Base-by-base conservation (phyloP, 2,888 invertebrate species). In the Drosophila ezoana region DNA sequence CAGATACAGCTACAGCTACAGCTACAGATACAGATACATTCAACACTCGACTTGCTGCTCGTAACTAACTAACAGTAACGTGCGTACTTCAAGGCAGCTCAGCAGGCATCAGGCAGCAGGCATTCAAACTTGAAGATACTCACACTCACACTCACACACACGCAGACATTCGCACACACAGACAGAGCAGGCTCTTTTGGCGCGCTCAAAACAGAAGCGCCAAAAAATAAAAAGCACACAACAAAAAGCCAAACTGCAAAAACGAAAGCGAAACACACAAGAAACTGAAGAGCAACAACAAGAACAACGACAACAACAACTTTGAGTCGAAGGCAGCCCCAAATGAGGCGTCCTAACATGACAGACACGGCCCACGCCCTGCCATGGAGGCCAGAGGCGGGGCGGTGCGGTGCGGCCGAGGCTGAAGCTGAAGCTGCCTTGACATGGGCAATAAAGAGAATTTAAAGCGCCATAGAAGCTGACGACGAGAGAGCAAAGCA, bases 61-160 rank as follows among this genome's bases (percentile, higher is more conserved):
- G 89, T 78, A 78, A 77, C 81, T 57, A 78, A 78, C 79, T 90
- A 90, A 90, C 90, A 85, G 90, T 90, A 90, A 78, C 86, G 77
- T 90, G 90, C 83, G 90, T 90, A 89, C 79, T 71, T 72, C 61
- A 72, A 68, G 69, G 44, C 67, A 61, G 53, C 57, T n/a, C 65
- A 65, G 64, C 64, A 64, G 62, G 61, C 66, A 68, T 33, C 58
- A 41, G 33, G 61, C 67, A 69, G 40, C 58, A 41, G 33, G 37
- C 60, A 57, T 37, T 53, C 28, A 75, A 68, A 70, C 63, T 68
- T 62, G n/a, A 74, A 75, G 56, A 59, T 28, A 69, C 41, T 56
- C 41, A 56, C 49, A 53, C 33, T 45, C 44, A 63, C 49, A 53
- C 33, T 41, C 44, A 63, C 37, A 59, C 47, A 43, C 59, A 62